These are phyloP conservation scores for Tenthredo livida DNA, from an alignment of 2,888 invertebrate genomes.

Conservation along the genomic window DNA sequence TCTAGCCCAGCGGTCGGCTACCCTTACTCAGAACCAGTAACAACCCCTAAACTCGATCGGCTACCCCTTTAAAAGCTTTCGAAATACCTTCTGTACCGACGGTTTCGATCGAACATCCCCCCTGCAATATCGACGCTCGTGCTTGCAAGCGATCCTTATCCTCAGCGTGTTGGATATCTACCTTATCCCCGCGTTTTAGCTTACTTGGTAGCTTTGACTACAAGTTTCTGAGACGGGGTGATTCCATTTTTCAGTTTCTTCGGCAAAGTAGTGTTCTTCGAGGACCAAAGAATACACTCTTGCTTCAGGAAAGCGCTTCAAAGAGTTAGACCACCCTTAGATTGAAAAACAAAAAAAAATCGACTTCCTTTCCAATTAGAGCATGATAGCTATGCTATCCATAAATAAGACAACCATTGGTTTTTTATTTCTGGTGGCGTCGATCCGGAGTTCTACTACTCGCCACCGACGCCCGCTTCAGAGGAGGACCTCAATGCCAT, in stretches of 20 bases:
- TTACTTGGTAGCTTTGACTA: not conserved
- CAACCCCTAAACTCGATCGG: conserved; percentile 43
- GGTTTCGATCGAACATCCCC: not conserved
- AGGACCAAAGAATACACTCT: not conserved
- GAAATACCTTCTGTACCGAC: conserved; percentile 29
- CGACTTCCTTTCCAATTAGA: no score
- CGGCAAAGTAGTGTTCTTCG: not conserved
- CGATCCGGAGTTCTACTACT: no score
- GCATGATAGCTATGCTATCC: no score
- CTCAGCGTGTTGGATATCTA: conserved; percentile 13
- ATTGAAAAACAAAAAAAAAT: no score
- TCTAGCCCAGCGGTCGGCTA: conserved; percentile 5
- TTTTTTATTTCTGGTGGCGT: no score
- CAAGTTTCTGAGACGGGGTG: not conserved
- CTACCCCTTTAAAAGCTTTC: conserved; percentile 18
- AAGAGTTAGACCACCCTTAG: no score
- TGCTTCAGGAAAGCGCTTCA: not conserved
- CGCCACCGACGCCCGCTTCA: no score
- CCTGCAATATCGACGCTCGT: conserved; percentile 33
- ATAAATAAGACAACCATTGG: no score
- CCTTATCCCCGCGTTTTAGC: conserved; percentile 6
- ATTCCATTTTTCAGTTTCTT: not conserved
- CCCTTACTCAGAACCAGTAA: not conserved
- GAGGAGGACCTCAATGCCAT: no score
- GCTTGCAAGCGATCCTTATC: conserved; percentile 22